phyloP scores from a whole-genome alignment of 2,113 vertebrate species.

The Amia ocellicauda region DNA sequence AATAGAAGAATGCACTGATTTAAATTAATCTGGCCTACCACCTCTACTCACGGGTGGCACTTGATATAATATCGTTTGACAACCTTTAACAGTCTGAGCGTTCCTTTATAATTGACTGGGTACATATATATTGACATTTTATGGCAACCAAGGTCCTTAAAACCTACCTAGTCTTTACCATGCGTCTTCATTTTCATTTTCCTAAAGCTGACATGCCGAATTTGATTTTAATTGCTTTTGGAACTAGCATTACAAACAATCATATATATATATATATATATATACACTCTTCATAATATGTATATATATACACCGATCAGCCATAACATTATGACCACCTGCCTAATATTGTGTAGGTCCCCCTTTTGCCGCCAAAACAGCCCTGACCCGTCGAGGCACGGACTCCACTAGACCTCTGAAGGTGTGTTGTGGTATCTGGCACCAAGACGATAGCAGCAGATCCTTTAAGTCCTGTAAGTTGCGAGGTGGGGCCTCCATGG shows the following conservation, averaged over 20 bases:
- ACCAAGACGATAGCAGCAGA: no score
- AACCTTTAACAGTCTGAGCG: conserved; percentile 7
- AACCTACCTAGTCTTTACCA: background rate
- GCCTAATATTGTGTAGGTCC: no score
- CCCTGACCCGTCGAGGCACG: no score
- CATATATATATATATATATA: no score
- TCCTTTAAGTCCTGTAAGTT: no score
- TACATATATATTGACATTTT: conserved; percentile 10
- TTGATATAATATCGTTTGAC: conserved; percentile 9
- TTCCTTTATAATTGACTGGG: background rate
- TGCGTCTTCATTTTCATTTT: conserved; percentile 8
- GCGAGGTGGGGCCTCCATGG: no score
- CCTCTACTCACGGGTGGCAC: background rate
- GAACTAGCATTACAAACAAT: background rate
- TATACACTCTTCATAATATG: no score
- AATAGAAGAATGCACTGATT: conserved; percentile 10
- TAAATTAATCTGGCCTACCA: background rate
- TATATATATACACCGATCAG: no score
- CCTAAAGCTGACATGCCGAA: background rate
- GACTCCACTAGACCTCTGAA: no score
- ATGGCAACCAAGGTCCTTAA: background rate
- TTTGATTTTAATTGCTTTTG: conserved; percentile 13
- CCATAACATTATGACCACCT: no score
- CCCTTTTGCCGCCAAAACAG: no score
- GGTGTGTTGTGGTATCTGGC: no score